phyloP scores from a whole-genome alignment of 1,140 invertebrate species.

The Drosophila leontia region DNA sequence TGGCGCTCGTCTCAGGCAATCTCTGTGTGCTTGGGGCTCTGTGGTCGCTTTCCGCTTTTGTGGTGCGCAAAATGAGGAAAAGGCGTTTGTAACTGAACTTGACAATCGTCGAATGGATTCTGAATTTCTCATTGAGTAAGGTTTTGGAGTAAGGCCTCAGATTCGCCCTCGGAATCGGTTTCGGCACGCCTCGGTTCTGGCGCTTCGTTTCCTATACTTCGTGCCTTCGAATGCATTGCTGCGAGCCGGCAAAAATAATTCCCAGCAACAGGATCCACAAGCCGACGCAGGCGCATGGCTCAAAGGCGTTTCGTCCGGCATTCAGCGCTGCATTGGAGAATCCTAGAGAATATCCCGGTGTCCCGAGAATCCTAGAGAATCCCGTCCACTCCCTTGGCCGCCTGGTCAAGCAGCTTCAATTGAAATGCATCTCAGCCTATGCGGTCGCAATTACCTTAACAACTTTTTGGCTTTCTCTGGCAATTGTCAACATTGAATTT shows the following conservation, averaged over 20 bases:
- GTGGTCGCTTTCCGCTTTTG: conserved; percentile 58
- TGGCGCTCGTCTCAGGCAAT: conserved; percentile 43
- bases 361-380: not conserved
- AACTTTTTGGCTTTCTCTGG: conserved; percentile 49
- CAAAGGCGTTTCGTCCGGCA: conserved; percentile 44
- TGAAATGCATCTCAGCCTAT: conserved; percentile 74
- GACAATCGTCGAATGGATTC: conserved; percentile 81
- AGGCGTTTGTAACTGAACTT: conserved; percentile 77
- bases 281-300: conserved; percentile 63
- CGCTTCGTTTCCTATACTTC: conserved; percentile 31
- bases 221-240: conserved; percentile 32
- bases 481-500: conserved; percentile 75
- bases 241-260: conserved; percentile 54
- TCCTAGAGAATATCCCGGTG: conserved; percentile 9
- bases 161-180: conserved; percentile 44
- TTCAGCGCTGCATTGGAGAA: conserved; percentile 55
- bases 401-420: conserved; percentile 42
- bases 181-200: conserved; percentile 20
- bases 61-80: conserved; percentile 74
- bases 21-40: conserved; percentile 37
- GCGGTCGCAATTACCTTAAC: conserved; percentile 71
- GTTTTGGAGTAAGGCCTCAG: conserved; percentile 54
- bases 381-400: too few relatives aligned
- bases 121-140: conserved; percentile 83
- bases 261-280: conserved; percentile 68